These are phyloP conservation scores for Amazona ochrocephala DNA, from an alignment of 2,797 vertebrate species.

Conservation along the genomic window DNA sequence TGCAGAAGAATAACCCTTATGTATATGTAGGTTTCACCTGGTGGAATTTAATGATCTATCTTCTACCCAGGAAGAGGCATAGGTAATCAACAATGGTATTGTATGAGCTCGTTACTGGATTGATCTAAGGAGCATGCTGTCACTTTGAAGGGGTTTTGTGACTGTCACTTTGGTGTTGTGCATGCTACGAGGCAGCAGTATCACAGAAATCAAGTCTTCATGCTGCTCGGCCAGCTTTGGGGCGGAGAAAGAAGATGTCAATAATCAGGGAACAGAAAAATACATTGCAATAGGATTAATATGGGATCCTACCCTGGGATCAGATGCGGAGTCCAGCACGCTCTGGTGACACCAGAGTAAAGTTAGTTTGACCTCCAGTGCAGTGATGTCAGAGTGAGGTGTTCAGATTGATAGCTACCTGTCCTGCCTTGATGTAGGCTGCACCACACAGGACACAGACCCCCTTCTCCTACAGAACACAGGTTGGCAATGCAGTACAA, in stretches of 20 bases:
- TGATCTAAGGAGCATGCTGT: neutral
- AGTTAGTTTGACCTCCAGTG: neutral
- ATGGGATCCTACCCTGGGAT: neutral
- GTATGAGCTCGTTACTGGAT: neutral
- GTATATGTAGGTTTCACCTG: neutral
- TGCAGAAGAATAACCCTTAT: neutral
- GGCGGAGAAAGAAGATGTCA: neutral
- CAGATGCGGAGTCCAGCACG: fast-evolving
- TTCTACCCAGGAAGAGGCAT: neutral
- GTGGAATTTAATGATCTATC: neutral
- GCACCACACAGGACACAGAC: neutral
- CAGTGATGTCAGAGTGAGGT: neutral
- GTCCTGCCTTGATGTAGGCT: neutral
- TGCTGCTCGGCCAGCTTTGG: neutral
- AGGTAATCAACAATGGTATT: neutral
- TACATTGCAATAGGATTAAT: neutral
- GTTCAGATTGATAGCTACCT: neutral
- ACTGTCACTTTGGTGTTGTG: neutral
- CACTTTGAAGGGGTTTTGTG: neutral
- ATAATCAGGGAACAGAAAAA: neutral
- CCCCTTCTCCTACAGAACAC: neutral
- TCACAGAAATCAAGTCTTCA: neutral
- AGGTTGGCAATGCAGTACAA: neutral
- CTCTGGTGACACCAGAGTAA: neutral
- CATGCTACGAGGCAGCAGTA: neutral